phyloP scores from a whole-genome alignment of 2,888 invertebrate species.

The Blera fallax region DNA sequence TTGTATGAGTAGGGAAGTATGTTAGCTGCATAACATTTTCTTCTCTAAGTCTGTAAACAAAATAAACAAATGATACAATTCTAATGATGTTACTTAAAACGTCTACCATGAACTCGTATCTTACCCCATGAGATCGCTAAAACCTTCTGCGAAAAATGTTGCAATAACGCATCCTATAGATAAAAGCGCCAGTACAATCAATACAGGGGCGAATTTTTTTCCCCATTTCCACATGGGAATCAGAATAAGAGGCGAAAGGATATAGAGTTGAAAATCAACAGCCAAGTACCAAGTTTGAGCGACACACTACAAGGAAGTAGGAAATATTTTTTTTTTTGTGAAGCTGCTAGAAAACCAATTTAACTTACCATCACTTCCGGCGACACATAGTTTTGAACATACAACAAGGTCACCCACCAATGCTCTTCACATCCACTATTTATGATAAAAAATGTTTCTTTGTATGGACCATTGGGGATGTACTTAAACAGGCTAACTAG shows the following conservation, averaged over 20 bases:
- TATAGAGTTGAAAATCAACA: conserved; percentile 83
- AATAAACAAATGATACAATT: background rate
- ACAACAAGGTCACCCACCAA: conserved; percentile 82
- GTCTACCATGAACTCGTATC: conserved; percentile 32
- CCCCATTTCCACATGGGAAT: conserved; percentile 80
- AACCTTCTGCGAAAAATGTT: conserved; percentile 21
- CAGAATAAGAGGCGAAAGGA: conserved; percentile 83
- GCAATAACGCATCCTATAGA: conserved; percentile 64
- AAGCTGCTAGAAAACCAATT: background rate
- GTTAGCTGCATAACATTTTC: background rate
- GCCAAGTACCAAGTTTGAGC: conserved; percentile 84
- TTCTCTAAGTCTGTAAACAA: background rate
- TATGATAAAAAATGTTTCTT: background rate
- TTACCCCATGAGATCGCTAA: conserved; percentile 14
- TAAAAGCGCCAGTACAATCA: conserved; percentile 57
- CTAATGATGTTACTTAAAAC: background rate
- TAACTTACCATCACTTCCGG: conserved; percentile 74
- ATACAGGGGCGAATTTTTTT: conserved; percentile 69
- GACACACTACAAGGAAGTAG: background rate
- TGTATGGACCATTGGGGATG: conserved; percentile 82
- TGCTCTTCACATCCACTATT: conserved; percentile 76
- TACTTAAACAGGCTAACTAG: conserved; percentile 81
- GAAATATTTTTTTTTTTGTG: background rate
- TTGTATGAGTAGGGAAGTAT: conserved; percentile 73
- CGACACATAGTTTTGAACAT: conserved; percentile 81